phyloP scores from a whole-genome alignment of 1,140 invertebrate genomes.

The Melipona quadrifasciata region DNA sequence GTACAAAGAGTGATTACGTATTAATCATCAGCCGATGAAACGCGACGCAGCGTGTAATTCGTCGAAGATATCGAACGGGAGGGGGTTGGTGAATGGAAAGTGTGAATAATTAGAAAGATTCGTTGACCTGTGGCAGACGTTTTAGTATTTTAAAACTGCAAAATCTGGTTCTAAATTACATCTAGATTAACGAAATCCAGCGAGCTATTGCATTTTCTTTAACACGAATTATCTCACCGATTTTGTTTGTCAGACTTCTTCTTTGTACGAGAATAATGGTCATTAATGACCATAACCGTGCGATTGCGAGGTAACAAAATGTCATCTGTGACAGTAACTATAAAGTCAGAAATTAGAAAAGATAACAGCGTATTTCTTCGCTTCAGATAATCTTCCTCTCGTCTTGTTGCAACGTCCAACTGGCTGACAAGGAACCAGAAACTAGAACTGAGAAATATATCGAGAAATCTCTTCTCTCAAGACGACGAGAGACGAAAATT shows the following conservation, averaged over 20 bases:
- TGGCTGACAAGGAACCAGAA: too few species aligned
- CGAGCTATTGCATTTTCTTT: background rate
- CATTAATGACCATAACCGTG: background rate
- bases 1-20: slow-evolving; percentile 44
- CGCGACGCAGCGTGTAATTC: slow-evolving; percentile 7
- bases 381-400: background rate
- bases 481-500: background rate
- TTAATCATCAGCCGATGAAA: slow-evolving; percentile 20
- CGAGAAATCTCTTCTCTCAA: too few species aligned
- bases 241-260: background rate
- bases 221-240: background rate
- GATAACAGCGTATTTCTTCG: slow-evolving; percentile 2
- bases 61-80: slow-evolving; percentile 4
- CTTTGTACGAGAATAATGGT: background rate
- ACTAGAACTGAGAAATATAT: background rate
- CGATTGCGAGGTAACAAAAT: background rate
- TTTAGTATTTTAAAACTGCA: background rate
- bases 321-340: slow-evolving; percentile 4
- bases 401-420: background rate
- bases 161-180: background rate
- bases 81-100: background rate
- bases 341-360: background rate
- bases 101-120: background rate
- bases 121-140: background rate
- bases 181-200: too few species aligned